Conservation (phyloP, 35 echinoderm and acorn worm genomes). For the Lytechinus variegatus region DNA sequence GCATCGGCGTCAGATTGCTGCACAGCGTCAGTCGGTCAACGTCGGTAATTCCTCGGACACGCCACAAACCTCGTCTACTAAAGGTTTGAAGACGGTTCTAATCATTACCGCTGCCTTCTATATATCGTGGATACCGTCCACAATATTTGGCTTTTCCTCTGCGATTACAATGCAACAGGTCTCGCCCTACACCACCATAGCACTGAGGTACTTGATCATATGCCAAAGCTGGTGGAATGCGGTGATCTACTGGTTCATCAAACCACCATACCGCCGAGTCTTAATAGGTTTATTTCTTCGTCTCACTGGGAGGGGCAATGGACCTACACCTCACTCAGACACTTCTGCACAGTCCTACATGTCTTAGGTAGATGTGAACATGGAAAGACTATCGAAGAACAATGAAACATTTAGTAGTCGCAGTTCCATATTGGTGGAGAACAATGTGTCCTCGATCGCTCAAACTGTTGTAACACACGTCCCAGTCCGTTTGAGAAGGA, state of each 20-base stretch:
- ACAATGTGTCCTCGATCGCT: too few relatives aligned
- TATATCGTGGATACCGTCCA: constrained; percentile 37
- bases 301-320: not conserved
- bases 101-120: constrained; percentile 57
- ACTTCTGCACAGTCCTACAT: not conserved
- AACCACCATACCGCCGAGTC: not conserved
- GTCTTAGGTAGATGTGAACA: not conserved
- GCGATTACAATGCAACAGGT: not conserved
- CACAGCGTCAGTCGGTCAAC: not conserved
- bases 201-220: not conserved
- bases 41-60: not conserved
- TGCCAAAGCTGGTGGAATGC: constrained; percentile 66
- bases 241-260: constrained; percentile 44
- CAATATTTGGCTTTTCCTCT: not conserved
- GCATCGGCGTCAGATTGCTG: constrained; percentile 54
- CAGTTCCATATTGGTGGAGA: too few relatives aligned
- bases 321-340: not conserved
- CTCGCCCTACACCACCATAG: not conserved
- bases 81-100: constrained; percentile 54
- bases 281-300: not conserved
- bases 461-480: too few relatives aligned
- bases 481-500: too few relatives aligned
- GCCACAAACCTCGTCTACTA: not conserved
- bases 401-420: too few relatives aligned
- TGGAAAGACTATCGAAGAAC: not conserved